Percentiles rank a stretch among this genome's conserved stretches.
Evolutionary conservation across 2,113 vertebrate species (phyloP).

Genomic region (Dipodomys ordii): DNA sequence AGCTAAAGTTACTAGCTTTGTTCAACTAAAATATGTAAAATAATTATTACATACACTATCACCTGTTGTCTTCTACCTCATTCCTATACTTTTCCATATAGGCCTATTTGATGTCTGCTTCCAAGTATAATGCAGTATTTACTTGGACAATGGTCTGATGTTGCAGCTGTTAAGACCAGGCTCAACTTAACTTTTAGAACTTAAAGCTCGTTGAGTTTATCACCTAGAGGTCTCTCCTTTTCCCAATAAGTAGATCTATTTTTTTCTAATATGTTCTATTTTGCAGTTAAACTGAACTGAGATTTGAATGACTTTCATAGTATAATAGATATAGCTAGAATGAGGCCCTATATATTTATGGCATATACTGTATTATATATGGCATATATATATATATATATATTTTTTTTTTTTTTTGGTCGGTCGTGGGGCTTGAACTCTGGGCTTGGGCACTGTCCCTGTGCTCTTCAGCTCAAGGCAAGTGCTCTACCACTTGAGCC

Average conservation of each 20-base stretch:
- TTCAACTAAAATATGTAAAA: constrained; percentile 12
- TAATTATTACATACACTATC: not conserved
- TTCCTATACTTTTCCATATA: not conserved
- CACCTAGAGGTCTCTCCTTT: not conserved
- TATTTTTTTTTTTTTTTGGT: too few species aligned
- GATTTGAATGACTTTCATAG: not conserved
- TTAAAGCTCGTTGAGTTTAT: not conserved
- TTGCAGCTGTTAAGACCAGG: constrained; percentile 10
- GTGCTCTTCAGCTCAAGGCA: too few species aligned
- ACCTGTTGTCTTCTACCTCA: not conserved
- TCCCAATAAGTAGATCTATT: not conserved
- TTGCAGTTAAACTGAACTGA: constrained; percentile 33
- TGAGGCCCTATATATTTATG: not conserved
- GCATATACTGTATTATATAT: not conserved
- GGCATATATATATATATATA: too few species aligned
- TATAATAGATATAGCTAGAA: not conserved
- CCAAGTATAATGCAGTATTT: not conserved
- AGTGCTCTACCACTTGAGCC: too few species aligned
- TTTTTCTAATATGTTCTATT: constrained; percentile 23
- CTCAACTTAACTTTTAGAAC: not conserved
- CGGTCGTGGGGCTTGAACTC: too few species aligned
- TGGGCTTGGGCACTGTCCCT: too few species aligned
- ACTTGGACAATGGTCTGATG: not conserved
- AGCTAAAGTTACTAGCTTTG: not conserved
- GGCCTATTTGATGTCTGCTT: not conserved